A percentile compares a stretch with the other conserved stretches of the same genome.
Evolutionary conservation across 2,797 vertebrate species (phyloP).

Genomic region (Myotis vivesi): DNA sequence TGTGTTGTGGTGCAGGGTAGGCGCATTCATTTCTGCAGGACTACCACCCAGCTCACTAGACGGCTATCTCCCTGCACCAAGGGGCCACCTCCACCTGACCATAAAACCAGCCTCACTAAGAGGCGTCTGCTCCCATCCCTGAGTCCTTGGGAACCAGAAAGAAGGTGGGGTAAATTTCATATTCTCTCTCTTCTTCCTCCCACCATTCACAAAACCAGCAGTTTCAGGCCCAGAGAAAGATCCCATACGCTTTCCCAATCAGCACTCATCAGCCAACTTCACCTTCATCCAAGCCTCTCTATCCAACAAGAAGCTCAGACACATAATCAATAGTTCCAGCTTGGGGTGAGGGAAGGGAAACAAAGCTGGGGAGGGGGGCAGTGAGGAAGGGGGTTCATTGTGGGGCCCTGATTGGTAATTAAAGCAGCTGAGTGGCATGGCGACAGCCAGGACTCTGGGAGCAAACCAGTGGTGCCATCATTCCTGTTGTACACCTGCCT

Average conservation of each 20-base stretch:
- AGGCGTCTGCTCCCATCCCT: fast-evolving
- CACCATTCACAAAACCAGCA: not conserved
- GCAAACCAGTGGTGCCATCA: not conserved
- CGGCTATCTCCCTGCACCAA: not conserved
- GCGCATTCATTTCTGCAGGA: not conserved
- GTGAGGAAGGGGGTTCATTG: not conserved
- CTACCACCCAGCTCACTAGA: not conserved
- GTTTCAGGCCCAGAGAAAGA: not conserved
- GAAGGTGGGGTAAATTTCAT: not conserved
- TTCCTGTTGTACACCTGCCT: not conserved
- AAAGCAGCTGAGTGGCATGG: not conserved
- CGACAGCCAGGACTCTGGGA: not conserved
- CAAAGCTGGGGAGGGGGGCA: not conserved
- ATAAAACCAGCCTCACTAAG: not conserved
- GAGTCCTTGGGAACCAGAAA: not conserved
- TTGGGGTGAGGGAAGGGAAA: not conserved
- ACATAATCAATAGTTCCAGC: not conserved
- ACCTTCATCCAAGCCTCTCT: not conserved
- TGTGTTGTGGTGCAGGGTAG: fast-evolving
- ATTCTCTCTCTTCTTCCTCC: not conserved
- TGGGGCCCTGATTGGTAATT: fast-evolving
- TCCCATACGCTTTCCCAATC: not conserved
- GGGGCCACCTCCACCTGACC: not conserved
- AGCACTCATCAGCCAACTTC: not conserved
- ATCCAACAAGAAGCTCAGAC: not conserved